Conservation (phyloP, 2,888 invertebrate genomes). For the Trissonchulus latispiculum region DNA sequence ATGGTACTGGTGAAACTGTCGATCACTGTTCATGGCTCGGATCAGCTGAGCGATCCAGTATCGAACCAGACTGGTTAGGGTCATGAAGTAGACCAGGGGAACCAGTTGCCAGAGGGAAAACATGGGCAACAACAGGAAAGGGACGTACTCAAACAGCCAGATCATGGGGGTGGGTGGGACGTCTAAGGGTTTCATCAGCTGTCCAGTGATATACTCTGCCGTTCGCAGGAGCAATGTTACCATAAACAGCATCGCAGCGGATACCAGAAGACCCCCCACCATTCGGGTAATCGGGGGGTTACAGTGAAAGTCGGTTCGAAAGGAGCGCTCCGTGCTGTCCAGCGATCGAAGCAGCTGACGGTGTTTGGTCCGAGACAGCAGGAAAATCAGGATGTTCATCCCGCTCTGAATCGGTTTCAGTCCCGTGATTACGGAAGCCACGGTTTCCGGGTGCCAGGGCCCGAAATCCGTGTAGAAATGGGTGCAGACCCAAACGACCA, state of each 20-base stretch:
- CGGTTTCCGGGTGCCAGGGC: background rate
- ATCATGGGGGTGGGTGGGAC: background rate
- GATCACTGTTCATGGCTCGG: background rate
- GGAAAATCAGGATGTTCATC: background rate
- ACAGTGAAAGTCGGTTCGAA: background rate
- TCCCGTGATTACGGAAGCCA: background rate
- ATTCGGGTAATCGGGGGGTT: background rate
- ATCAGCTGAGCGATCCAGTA: background rate
- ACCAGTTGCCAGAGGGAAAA: background rate
- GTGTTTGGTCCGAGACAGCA: background rate
- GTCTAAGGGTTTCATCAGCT: background rate
- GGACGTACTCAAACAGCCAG: background rate
- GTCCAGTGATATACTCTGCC: background rate
- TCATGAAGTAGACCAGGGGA: background rate
- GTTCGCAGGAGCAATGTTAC: background rate
- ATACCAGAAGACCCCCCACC: background rate
- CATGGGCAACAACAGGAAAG: background rate
- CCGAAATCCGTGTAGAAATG: background rate
- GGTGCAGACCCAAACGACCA: background rate
- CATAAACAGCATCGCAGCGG: background rate
- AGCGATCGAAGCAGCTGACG: background rate
- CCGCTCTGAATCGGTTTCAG: background rate
- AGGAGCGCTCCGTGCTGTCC: background rate
- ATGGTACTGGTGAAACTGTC: background rate
- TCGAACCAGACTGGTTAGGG: background rate